Base-by-base conservation (phyloP, 2,113 vertebrate genomes). In the Muscicapa adusta region DNA sequence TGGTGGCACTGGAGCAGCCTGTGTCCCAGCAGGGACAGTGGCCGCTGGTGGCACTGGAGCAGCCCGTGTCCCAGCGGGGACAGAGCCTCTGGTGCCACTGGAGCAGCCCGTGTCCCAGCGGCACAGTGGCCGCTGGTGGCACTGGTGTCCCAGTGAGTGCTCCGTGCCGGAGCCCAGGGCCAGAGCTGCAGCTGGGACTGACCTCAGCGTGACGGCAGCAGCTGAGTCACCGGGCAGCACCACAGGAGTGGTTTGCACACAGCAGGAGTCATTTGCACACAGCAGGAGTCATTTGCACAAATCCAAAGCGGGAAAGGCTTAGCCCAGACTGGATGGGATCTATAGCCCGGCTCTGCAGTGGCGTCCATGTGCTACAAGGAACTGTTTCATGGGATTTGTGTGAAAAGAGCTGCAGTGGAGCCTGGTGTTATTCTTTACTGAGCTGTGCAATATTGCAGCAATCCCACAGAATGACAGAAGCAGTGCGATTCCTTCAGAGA, bases 131-230 rank as follows among this genome's bases (percentile, higher is more conserved):
- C 19, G 40, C 43, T 43, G 43, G 43, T 43, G 43, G 43, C 43
- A 43, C 53, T 15, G 3, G 5, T 50, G 51, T 50, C 84, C 5
- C 4, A 3, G 70, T 1, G 43, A 5, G 33, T 16, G 82, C 0
- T 7, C 36, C 5, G 26, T 74, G 91, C 75, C 26, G 25, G 26
- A 60, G 53, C 83, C 28, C 12, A 24, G 63, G 48, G 54, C 63
- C 75, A 8, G 57, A 17, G 1, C 42, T 33, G 58, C 93, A 53
- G 80, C 81, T 67, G 80, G 62, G 14, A 15, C 45, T 68, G 62
- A 86, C 4, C 83, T 77, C 72, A 86, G 72, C 33, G 1, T 96
- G 96, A 95, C 79, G 77, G 76, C 94, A 96, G 95, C 91, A 87
- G 79, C 84, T 96, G 96, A 96, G 82, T 96, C 96, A 96, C 42